Conservation (phyloP, 2,797 vertebrate genomes). For the Erpetoichthys calabaricus region DNA sequence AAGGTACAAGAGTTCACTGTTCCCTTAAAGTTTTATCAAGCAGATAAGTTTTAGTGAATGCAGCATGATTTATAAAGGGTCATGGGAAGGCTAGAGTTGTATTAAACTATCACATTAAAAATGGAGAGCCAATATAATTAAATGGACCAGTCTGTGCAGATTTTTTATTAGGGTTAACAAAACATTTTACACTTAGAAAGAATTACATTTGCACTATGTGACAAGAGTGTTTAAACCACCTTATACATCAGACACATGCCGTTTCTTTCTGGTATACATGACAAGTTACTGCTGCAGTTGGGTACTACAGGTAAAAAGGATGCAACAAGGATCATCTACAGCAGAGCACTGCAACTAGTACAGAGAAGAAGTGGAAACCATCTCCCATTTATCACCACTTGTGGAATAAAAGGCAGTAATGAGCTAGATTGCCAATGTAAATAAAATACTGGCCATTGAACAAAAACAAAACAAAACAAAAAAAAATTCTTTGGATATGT, state of each 20-base stretch:
- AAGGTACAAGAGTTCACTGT: too few relatives aligned
- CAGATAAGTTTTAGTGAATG: too few relatives aligned
- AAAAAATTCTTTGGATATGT: constrained; percentile 44
- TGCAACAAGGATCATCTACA: constrained; percentile 18
- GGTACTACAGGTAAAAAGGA: constrained; percentile 22
- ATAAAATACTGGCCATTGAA: constrained; percentile 36
- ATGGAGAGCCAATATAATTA: background rate
- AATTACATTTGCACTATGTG: constrained; percentile 27
- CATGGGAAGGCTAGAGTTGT: too few relatives aligned
- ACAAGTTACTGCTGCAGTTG: constrained; percentile 29
- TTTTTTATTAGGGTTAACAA: constrained; percentile 30
- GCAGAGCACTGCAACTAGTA: constrained; percentile 15
- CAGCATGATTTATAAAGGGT: too few relatives aligned
- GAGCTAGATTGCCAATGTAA: constrained; percentile 16
- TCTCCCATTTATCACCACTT: constrained; percentile 14
- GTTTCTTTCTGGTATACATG: constrained; percentile 22
- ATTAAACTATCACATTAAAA: too few relatives aligned
- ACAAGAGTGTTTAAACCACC: constrained; percentile 21
- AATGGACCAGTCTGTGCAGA: constrained; percentile 19
- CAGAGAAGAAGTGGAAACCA: constrained; percentile 13
- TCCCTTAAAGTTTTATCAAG: too few relatives aligned
- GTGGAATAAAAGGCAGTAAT: constrained; percentile 20
- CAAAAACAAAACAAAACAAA: too few relatives aligned
- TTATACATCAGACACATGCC: constrained; percentile 24
- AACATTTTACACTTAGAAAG: constrained; percentile 23